Evolutionary conservation across 2,113 vertebrate genomes (phyloP).

Genomic region (Peucedramus taeniatus): DNA sequence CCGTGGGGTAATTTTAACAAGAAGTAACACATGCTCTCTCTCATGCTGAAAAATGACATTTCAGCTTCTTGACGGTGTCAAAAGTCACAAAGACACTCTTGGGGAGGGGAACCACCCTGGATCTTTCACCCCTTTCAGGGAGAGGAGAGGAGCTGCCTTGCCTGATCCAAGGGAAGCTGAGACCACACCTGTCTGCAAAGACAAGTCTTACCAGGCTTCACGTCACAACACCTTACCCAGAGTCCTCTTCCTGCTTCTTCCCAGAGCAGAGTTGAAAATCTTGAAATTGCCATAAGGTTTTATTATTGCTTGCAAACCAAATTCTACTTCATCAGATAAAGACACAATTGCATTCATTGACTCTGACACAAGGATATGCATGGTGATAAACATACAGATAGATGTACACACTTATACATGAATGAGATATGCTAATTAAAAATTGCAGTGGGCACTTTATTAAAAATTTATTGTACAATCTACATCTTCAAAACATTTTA

Average conservation of each 20-base stretch:
- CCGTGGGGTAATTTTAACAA: neutral
- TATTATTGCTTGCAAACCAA: constrained; percentile 72
- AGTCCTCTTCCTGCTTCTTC: constrained; percentile 53
- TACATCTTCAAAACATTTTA: constrained; percentile 73
- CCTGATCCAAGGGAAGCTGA: neutral
- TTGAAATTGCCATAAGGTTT: constrained; percentile 69
- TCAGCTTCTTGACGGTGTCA: neutral
- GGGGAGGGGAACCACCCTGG: neutral
- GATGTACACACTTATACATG: constrained; percentile 67
- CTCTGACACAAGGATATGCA: constrained; percentile 68
- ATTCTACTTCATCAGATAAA: constrained; percentile 71
- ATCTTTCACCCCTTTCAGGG: neutral
- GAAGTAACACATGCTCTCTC: neutral
- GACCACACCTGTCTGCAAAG: constrained; percentile 27
- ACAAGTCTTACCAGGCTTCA: constrained; percentile 42
- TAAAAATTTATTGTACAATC: constrained; percentile 79
- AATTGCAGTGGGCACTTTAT: constrained; percentile 75
- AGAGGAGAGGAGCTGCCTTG: constrained; percentile 7
- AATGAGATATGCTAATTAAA: constrained; percentile 78
- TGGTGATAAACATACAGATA: constrained; percentile 70
- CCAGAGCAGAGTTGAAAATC: constrained; percentile 62
- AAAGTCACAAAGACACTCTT: neutral
- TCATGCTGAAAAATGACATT: neutral
- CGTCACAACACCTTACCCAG: neutral
- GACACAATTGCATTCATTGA: constrained; percentile 75